Evolutionary conservation across 2,888 invertebrate genomes (phyloP), one percentile per base, ranked within the genome.

Genomic region (Stratiomys singularior): DNA sequence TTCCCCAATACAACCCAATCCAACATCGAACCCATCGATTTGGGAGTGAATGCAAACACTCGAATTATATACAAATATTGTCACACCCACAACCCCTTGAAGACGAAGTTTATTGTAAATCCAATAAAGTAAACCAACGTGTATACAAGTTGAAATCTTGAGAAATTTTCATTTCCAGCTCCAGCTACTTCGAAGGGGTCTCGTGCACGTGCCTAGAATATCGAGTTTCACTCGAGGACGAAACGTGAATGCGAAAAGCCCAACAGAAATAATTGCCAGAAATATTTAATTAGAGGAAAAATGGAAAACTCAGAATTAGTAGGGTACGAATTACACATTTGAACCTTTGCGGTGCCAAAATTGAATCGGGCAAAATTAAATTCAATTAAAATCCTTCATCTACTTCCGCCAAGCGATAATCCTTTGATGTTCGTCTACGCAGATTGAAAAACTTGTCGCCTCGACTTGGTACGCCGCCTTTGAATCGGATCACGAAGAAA

Each of bases 221-320:
- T 60, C 23, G 23, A 58, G 30, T 58, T 37, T 15, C 18, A 7
- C n/a, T 23, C 58, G 21, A 21, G 13, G 25, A 74, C 58, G 60
- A 60, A 74, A 58, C 23, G 58, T 58, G 74, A 58, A 58, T 74
- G 74, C 37, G 23, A 74, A 74, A 44, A 21, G 60, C 37, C 74
- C 23, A 74, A 74, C 37, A n/a, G 37, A 74, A 58, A 74, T 74
- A 74, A 74, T 74, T 74, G 74, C 58, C 15, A 15, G 58, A 74
- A 74, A 74, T 74, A 74, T 74, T 74, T 74, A 74, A 74, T 74
- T 60, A 74, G 60, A 74, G 21, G 18, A 23, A 74, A 72, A 74
- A 44, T 69, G 69, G 47, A 1, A 23, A 46, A 37, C 74, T 23
- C 7, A 44, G 23, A 7, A 37, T 21, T 52, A 37, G 60, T 60